Conservation (phyloP, 2,888 invertebrate species). For the Nomada fucata region DNA sequence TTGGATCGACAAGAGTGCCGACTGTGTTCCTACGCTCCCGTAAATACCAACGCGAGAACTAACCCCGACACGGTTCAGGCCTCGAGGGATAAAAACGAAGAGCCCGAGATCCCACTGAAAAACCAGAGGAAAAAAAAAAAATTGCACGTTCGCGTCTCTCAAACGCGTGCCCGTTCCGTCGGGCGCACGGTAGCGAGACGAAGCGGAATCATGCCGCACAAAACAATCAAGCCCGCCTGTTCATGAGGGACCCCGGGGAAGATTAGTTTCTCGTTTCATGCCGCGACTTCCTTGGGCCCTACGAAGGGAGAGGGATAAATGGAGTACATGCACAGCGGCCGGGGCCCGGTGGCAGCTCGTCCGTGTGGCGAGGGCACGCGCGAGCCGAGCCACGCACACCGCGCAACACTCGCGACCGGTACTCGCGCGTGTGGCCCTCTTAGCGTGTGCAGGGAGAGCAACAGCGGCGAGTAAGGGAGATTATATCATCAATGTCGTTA, state of each 20-base stretch:
- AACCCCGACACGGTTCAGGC: no score
- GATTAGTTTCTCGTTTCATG: conserved; percentile 64
- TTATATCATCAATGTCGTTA: conserved; percentile 82
- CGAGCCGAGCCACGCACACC: conserved; percentile 70
- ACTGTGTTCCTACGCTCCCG: no score
- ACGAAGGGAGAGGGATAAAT: conserved; percentile 64
- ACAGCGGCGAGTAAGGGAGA: conserved; percentile 69
- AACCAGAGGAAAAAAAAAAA: no score
- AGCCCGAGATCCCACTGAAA: no score
- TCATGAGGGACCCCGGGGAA: conserved; percentile 47
- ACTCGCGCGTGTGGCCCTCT: conserved; percentile 39
- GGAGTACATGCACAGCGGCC: conserved; percentile 62
- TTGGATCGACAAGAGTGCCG: no score
- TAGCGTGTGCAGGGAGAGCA: conserved; percentile 43
- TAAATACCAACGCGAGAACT: no score
- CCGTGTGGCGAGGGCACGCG: conserved; percentile 76
- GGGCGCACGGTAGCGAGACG: conserved; percentile 3
- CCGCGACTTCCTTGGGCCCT: conserved; percentile 64
- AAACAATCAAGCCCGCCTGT: conserved; percentile 50
- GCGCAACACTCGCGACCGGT: conserved; percentile 15
- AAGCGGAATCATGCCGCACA: conserved; percentile 36
- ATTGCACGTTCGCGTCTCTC: no score
- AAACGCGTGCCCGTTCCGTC: neutral
- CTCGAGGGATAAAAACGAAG: no score
- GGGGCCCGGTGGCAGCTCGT: conserved; percentile 69